These are phyloP conservation scores for Acanthoscelides obtectus DNA, from an alignment of 2,888 invertebrate species.

Conservation along the genomic window DNA sequence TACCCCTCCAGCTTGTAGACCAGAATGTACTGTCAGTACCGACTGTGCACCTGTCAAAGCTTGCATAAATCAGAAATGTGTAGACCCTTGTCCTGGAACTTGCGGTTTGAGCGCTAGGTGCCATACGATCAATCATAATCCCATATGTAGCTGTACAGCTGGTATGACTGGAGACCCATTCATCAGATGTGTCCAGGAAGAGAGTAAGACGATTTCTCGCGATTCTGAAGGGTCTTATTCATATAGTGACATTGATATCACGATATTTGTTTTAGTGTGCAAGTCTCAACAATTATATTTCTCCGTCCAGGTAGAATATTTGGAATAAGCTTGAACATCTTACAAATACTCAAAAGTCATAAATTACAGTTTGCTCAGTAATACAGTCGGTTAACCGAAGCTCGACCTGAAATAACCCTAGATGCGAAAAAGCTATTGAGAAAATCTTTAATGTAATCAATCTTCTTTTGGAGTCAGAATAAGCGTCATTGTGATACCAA, in stretches of 20 bases:
- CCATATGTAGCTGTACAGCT: conserved; percentile 74
- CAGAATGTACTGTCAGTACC: conserved; percentile 78
- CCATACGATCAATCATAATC: conserved; percentile 79
- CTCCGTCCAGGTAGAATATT: too few species aligned
- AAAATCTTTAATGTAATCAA: too few species aligned
- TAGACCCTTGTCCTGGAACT: conserved; percentile 77
- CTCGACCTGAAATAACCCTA: too few species aligned
- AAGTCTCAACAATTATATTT: too few species aligned
- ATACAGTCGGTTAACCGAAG: too few species aligned
- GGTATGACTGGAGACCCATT: conserved; percentile 80
- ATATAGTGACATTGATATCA: neutral
- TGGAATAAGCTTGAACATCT: too few species aligned
- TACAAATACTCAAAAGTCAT: too few species aligned
- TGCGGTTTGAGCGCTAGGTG: conserved; percentile 80
- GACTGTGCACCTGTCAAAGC: conserved; percentile 78
- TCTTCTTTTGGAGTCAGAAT: too few species aligned
- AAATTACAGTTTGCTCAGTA: too few species aligned
- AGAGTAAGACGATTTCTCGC: conserved; percentile 33
- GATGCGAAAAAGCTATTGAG: too few species aligned
- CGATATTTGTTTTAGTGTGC: neutral
- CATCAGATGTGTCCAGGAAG: conserved; percentile 62
- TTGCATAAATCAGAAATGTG: conserved; percentile 75
- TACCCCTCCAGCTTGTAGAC: conserved; percentile 69
- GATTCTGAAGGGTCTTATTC: neutral
- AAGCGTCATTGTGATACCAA: too few species aligned